Evolutionary conservation across 2,888 invertebrate species (phyloP).

Genomic region (Drosophila phalerata): DNA sequence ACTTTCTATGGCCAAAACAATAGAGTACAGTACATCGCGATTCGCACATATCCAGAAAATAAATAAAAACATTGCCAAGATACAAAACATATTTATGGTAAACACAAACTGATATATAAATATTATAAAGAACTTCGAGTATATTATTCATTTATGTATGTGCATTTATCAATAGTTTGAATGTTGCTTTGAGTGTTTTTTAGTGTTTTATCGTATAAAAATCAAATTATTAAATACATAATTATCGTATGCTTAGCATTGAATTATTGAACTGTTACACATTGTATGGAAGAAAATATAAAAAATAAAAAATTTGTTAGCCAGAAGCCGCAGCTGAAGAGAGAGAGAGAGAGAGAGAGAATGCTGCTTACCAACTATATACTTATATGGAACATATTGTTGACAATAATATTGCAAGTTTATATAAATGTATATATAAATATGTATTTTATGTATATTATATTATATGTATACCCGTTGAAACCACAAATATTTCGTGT

Average conservation of each 20-base stretch:
- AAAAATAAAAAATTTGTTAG: conserved; percentile 34
- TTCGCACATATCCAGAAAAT: conserved; percentile 35
- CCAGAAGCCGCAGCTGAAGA: conserved; percentile 63
- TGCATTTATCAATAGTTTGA: conserved; percentile 60
- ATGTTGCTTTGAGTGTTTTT: conserved; percentile 71
- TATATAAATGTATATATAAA: conserved; percentile 52
- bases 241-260: conserved; percentile 29
- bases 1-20: conserved; percentile 8
- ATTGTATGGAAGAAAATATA: conserved; percentile 31
- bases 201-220: conserved; percentile 10
- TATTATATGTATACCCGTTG: conserved; percentile 50
- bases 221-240: conserved; percentile 3
- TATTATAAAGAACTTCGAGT: conserved; percentile 6
- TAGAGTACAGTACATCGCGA: conserved; percentile 19
- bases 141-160: conserved; percentile 38
- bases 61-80: conserved; percentile 70
- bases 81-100: conserved; percentile 42
- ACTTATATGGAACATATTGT: conserved; percentile 73
- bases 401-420: conserved; percentile 78
- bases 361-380: conserved; percentile 42
- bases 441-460: conserved; percentile 53
- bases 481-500: conserved; percentile 44
- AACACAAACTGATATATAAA: conserved; percentile 11
- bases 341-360: conserved; percentile 7
- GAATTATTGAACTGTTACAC: conserved; percentile 71